Percentiles rank a stretch among this genome's conserved stretches.
Evolutionary conservation across 2,888 invertebrate genomes (phyloP).

Genomic region (Trissolcus japonicus): DNA sequence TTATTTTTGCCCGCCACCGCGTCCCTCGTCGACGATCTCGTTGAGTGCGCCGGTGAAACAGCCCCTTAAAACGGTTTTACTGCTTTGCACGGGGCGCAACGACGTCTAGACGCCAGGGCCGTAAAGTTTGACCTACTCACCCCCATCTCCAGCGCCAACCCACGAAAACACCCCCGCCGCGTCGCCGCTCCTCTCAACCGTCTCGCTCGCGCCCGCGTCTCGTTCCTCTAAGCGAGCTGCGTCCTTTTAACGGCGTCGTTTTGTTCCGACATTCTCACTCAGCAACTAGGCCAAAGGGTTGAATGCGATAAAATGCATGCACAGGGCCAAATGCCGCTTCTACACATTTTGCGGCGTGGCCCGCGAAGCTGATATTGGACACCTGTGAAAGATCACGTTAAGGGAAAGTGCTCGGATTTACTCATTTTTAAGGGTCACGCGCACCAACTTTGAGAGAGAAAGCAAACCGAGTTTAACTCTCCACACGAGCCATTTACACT

Average conservation of each 20-base stretch:
- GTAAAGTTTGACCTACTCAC: conserved; percentile 76
- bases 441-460: conserved; percentile 1
- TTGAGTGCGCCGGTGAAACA: conserved; percentile 75
- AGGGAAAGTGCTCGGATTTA: conserved; percentile 48
- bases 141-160: conserved; percentile 62
- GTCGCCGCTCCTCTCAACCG: conserved; percentile 8
- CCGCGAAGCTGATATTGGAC: conserved; percentile 37
- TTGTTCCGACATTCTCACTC: conserved; percentile 18
- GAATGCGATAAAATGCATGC: conserved; percentile 33
- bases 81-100: conserved; percentile 74
- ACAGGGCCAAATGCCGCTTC: conserved; percentile 33
- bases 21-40: conserved; percentile 59
- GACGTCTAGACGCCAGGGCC: conserved; percentile 75
- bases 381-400: conserved; percentile 44
- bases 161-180: conserved; percentile 27
- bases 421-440: conserved; percentile 25
- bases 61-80: conserved; percentile 76
- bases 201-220: conserved; percentile 5
- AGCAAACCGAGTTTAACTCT: conserved; percentile 14
- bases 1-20: conserved; percentile 13
- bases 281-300: conserved; percentile 55
- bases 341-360: conserved; percentile 24
- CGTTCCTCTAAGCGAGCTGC: background rate
- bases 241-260: conserved; percentile 8
- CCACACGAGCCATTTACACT: too few relatives aligned